phyloP scores from a whole-genome alignment of 2,113 vertebrate genomes.

The Symphodus melops region DNA sequence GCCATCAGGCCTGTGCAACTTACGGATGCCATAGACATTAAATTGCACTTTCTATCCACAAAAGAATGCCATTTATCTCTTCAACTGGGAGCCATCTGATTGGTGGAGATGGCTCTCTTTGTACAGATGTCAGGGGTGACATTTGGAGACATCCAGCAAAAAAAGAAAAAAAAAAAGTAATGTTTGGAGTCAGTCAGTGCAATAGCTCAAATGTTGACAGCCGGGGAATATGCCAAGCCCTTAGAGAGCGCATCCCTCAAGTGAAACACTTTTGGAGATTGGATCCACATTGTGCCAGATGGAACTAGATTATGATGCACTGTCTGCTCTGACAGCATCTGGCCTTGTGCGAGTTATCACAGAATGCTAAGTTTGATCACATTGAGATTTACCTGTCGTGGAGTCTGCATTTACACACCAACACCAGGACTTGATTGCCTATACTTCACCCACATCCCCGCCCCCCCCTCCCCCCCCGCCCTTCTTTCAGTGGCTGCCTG shows the following conservation, averaged over 20 bases:
- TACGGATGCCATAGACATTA: constrained; percentile 69
- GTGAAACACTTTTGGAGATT: constrained; percentile 66
- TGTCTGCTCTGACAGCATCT: constrained; percentile 66
- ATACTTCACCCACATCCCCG: too few species aligned
- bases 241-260: constrained; percentile 68
- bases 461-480: too few species aligned
- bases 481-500: too few species aligned
- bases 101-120: constrained; percentile 69
- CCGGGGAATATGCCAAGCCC: constrained; percentile 60
- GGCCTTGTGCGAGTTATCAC: constrained; percentile 53
- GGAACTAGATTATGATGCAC: constrained; percentile 74
- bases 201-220: constrained; percentile 70
- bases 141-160: constrained; percentile 65
- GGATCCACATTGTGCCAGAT: constrained; percentile 69
- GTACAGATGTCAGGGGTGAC: constrained; percentile 72
- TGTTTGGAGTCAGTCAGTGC: constrained; percentile 53
- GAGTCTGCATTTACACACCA: constrained; percentile 25
- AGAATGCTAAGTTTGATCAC: constrained; percentile 51
- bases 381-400: constrained; percentile 62
- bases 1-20: constrained; percentile 65
- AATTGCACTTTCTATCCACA: constrained; percentile 63
- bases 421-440: constrained; percentile 40
- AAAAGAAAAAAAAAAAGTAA: constrained; percentile 72
- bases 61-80: constrained; percentile 74
- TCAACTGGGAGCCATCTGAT: constrained; percentile 53